Base-by-base conservation (phyloP, 1,140 invertebrate species). In the Cyrtorhinus lividipennis region DNA sequence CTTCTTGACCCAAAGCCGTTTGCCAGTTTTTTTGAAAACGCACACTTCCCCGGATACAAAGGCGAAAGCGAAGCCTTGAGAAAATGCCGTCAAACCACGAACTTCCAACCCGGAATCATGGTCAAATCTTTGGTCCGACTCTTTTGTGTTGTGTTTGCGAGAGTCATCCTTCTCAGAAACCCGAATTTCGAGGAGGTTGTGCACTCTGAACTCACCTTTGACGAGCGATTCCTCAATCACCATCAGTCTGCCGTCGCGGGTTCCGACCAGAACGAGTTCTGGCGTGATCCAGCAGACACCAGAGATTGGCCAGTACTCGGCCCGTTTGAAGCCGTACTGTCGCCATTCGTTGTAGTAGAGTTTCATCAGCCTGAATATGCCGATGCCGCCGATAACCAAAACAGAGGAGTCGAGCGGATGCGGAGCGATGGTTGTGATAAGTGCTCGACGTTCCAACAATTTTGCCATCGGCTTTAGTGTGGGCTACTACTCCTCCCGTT, bases 261-360 rank as follows among this genome's bases (percentile, higher is more conserved):
- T 89, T 0, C 88, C 89, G 24, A 84, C 83, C 58, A 92, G 73
- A 10, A 92, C 76, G 63, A 84, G 74, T 66, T 92, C 88, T n/a
- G 83, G 77, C 23, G 83, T 84, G 67, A 88, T 65, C 85, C 85
- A 88, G 68, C 79, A 79, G 69, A 83, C 82, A 63, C 79, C 82
- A 1, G 81, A 79, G 65, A 89, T 80, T 65, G 81, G 77, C 64
- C 88, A 79, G 66, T 81, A 81, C 66, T 93, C 89, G 20, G 85
- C 81, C 73, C 91, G 91, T 63, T 83, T 80, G 74, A 86, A 90
- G 20, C 88, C 87, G 73, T 85, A 90, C 59, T 87, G 85, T 27
- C 88, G 80, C 81, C 91, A 85, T 2, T 84, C 79, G 0, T 81
- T 84, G 70, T 93, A 90, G 18, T 82, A 81, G 26, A 86, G 83